A percentile compares a stretch with the other conserved stretches of the same genome.
phyloP scores from a whole-genome alignment of 2,888 invertebrate genomes.

The Lasioglossum pauxillum region DNA sequence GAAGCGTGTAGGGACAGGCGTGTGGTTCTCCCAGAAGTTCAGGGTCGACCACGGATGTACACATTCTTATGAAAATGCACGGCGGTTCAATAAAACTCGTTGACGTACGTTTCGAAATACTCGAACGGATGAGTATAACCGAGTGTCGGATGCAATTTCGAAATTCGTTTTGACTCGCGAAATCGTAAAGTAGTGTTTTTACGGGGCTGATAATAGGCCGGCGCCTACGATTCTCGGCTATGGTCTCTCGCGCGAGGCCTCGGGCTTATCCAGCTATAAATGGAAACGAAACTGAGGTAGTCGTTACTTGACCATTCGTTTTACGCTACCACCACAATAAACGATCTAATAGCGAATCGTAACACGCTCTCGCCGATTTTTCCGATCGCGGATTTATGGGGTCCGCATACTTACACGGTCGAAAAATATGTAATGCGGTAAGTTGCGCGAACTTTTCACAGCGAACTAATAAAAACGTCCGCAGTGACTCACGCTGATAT shows the following conservation, averaged over 20 bases:
- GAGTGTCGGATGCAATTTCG: constrained; percentile 54
- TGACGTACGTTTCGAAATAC: constrained; percentile 44
- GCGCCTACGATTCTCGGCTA: constrained; percentile 66
- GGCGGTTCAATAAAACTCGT: constrained; percentile 54
- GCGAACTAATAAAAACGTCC: background rate
- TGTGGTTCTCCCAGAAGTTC: constrained; percentile 44
- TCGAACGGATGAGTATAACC: constrained; percentile 23
- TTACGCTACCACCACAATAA: background rate
- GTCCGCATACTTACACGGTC: background rate
- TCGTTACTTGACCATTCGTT: constrained; percentile 9
- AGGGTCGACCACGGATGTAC: constrained; percentile 49
- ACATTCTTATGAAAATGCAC: constrained; percentile 68
- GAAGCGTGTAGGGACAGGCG: constrained; percentile 20
- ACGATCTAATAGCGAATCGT: background rate
- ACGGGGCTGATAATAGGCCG: constrained; percentile 60
- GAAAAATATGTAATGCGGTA: background rate
- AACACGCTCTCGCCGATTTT: background rate
- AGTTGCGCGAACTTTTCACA: background rate
- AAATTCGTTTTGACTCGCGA: constrained; percentile 60
- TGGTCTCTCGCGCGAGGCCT: constrained; percentile 25
- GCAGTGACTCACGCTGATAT: background rate
- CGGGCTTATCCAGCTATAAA: constrained; percentile 1
- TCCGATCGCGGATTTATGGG: background rate
- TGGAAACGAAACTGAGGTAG: constrained; percentile 16
- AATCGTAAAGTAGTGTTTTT: constrained; percentile 62